Percentiles rank a stretch among this genome's conserved stretches.
phyloP scores from a whole-genome alignment of 2,888 invertebrate genomes.

The Xestoiulus laeticollis region DNA sequence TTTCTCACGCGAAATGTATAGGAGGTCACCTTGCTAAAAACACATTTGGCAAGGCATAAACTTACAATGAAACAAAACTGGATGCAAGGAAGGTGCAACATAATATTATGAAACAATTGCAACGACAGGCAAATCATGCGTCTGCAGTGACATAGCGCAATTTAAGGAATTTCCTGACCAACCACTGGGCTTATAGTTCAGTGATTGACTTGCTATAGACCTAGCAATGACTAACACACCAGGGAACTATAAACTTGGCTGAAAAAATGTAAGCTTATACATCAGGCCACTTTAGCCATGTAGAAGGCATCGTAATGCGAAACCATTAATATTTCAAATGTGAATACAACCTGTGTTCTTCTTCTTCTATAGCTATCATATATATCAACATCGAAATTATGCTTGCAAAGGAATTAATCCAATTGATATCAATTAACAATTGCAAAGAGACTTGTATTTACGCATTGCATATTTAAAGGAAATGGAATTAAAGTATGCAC shows the following conservation, averaged over 20 bases:
- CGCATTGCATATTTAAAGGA: background rate
- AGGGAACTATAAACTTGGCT: background rate
- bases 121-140: background rate
- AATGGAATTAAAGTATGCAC: no score
- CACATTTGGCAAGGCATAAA: background rate
- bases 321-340: background rate
- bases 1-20: background rate
- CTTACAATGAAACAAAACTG: background rate
- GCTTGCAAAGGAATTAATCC: no score
- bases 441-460: no score
- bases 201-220: background rate
- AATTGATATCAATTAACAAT: no score
- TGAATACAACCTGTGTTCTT: no score
- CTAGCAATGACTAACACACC: no score
- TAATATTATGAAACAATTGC: background rate
- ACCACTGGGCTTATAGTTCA: background rate
- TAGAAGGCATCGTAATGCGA: background rate
- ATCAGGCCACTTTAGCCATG: background rate
- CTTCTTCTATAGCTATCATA: no score
- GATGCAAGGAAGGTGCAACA: background rate
- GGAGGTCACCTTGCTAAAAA: background rate
- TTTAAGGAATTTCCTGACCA: background rate
- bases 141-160: background rate
- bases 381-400: no score
- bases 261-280: background rate